Evolutionary conservation across 2,797 vertebrate species (phyloP).

Genomic region (Pteronotus mesoamericanus): DNA sequence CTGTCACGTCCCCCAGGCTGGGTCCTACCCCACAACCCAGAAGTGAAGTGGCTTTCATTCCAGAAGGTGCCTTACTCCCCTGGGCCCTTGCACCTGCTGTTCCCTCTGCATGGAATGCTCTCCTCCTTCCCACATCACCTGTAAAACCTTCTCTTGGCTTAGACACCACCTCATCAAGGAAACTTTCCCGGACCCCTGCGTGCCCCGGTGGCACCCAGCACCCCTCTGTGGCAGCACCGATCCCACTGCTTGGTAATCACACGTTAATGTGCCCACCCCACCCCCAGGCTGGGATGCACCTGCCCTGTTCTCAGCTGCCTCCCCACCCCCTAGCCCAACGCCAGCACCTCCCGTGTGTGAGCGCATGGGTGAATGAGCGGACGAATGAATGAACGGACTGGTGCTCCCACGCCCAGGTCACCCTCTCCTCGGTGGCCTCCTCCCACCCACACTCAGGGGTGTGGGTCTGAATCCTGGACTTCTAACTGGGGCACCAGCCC

Average conservation of each 20-base stretch:
- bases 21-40: background rate
- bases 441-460: background rate
- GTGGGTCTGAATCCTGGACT: background rate
- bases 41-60: background rate
- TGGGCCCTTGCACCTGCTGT: background rate
- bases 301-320: background rate
- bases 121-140: background rate
- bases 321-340: background rate
- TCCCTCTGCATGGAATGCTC: background rate
- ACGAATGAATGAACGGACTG: background rate
- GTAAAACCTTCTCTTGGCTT: background rate
- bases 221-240: accelerated
- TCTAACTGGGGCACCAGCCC: background rate
- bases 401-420: background rate
- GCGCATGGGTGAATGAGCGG: no score
- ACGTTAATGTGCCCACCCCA: background rate
- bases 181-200: background rate
- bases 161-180: background rate
- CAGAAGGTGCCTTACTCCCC: background rate
- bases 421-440: background rate
- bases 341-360: background rate
- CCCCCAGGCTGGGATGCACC: background rate
- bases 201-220: background rate
- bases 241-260: background rate
- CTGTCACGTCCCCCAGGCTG: background rate